Evolutionary conservation across 2,113 vertebrate species (phyloP), one percentile per base, ranked within the genome.

Genomic region (Hyla sarda): DNA sequence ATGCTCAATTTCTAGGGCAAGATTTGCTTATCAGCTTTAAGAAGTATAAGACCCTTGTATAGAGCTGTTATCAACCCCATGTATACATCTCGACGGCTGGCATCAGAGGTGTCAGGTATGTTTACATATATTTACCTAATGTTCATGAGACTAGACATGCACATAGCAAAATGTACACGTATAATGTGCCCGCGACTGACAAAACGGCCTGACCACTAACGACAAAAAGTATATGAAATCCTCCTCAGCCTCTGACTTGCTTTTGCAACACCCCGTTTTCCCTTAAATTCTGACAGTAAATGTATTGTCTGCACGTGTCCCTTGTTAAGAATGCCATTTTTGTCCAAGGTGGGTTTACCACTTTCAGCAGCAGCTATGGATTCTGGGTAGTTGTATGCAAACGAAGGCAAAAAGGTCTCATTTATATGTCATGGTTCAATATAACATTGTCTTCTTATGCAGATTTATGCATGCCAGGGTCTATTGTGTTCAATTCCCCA

Each of bases 401-500:
- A 84, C 65, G 7, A 76, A 19, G 37, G 17, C n/a, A n/a, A n/a
- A 62, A 60, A 62, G 62, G 50, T 54, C 82, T 84, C 54, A 74
- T 84, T 74, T 74, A 54, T 74, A 58, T 84, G 82, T 74, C 54
- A 75, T 74, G 82, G 65, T 72, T 72, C 47, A 52, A 74, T 84
- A 52, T 73, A 75, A 84, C 50, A n/a, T 52, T 75, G 82, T 74
- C 50, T 74, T 25, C 34, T 84, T 84, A 84, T 84, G 82, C 34
- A 84, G 82, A 84, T 84, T 17, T 84, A 84, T 74, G 82, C 71
- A 84, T 84, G 34, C 52, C 71, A 25, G 52, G 34, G 50, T 73
- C 82, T 75, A 84, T 84, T 84, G 71, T 84, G 52, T 60, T 21
- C 82, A 75, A 74, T 74, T 84, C 82, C 82, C 82, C 52, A 84